Evolutionary conservation across 2,797 vertebrate species (phyloP).

Genomic region (Sebastes hubbsi): DNA sequence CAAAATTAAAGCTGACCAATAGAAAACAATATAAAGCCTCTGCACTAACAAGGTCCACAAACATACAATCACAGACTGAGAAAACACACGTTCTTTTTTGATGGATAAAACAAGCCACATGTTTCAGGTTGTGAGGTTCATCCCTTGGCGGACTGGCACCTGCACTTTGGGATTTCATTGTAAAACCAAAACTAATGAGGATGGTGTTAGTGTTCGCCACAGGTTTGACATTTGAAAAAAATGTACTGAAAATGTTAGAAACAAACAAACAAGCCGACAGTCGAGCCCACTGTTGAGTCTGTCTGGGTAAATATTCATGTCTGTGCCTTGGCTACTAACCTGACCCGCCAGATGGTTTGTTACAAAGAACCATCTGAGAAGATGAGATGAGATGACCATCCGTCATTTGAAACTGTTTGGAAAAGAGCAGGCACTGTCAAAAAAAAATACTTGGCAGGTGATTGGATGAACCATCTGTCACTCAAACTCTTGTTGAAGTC

Average conservation of each 20-base stretch:
- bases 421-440: no score
- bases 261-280: background rate
- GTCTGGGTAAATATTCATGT: no score
- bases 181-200: slow-evolving; percentile 18
- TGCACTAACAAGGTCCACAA: background rate
- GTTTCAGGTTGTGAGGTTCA: slow-evolving; percentile 9
- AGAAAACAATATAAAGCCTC: background rate
- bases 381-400: no score
- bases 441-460: no score
- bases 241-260: no score
- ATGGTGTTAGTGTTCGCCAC: slow-evolving; percentile 1
- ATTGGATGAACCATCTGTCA: no score
- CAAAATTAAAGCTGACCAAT: background rate
- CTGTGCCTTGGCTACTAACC: no score
- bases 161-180: slow-evolving; percentile 1
- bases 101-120: background rate
- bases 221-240: background rate
- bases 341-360: no score
- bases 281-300: background rate
- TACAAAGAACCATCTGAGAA: no score
- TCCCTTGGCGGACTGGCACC: slow-evolving; percentile 1
- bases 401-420: accelerated
- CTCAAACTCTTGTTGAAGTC: no score
- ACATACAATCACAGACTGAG: background rate
- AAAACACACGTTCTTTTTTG: background rate